Conservation (phyloP, 2,888 invertebrate genomes). For the Vannuccia rotundouncinata region DNA sequence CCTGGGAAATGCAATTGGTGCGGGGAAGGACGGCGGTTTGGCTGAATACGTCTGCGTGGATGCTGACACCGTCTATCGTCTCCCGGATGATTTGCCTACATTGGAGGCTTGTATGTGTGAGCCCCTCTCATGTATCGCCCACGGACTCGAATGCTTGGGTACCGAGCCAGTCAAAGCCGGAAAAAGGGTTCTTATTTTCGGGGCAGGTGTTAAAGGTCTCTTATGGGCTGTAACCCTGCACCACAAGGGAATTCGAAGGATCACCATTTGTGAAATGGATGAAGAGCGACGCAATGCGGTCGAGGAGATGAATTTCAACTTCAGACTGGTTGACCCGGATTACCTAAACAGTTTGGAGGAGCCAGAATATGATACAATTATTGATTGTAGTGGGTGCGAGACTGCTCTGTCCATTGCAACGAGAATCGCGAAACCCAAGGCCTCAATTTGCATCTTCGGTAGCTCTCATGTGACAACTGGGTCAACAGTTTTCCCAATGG, state of each 20-base stretch:
- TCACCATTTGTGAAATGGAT: conserved; percentile 28
- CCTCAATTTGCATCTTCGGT: neutral
- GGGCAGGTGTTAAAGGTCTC: conserved; percentile 38
- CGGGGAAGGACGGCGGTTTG: neutral
- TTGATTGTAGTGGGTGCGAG: neutral
- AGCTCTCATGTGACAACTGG: neutral
- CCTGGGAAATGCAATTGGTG: neutral
- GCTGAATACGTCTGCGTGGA: neutral
- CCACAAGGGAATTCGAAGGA: conserved; percentile 24
- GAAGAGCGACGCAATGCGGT: conserved; percentile 1
- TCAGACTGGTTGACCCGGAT: neutral
- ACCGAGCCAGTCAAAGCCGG: neutral
- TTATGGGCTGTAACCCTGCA: conserved; percentile 37
- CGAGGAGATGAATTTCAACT: neutral
- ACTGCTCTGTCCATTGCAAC: neutral
- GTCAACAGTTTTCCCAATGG: neutral
- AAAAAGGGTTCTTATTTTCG: conserved; percentile 29
- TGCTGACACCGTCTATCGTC: neutral
- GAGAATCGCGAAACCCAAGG: neutral
- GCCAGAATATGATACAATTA: neutral
- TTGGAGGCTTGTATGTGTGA: neutral
- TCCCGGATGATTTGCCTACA: neutral
- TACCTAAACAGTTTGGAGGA: neutral
- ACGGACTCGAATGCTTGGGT: neutral
- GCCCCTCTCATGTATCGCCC: conserved; percentile 3